Evolutionary conservation across 2,113 vertebrate genomes (phyloP), one percentile per base, ranked within the genome.

Genomic region (Dryoscopus gambensis): DNA sequence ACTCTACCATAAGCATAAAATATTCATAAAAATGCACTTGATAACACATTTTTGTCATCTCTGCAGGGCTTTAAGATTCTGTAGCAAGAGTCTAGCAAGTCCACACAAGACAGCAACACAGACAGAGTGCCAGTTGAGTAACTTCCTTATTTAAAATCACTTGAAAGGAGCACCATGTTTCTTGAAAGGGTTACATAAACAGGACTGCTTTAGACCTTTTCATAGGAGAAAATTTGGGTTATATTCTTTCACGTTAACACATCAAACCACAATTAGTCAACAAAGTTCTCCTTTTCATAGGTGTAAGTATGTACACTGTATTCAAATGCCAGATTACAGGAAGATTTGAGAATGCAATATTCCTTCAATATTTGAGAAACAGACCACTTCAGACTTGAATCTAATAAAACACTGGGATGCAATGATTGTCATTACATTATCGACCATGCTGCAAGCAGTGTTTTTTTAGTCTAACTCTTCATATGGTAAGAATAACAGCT

Each of bases 201-300:
- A 93, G 89, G 77, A 95, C 94, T 95, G 91, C 52, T 87, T 78
- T 67, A 90, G 91, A 94, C 49, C 56, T 89, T 91, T 94, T 53
- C 78, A 79, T 13, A 79, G 31, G 57, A 87, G 91, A 80, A 97
- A 91, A 95, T 79, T 93, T 95, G 95, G 86, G 11, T 83, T 53
- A 30, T 53, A 44, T 77, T 79, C 62, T 84, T 37, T 63, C 30
- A 44, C 0, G 1, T 90, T 90, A 94, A 67, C 60, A 84, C 57
- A 39, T 46, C 40, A 91, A 90, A 68, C 39, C 18, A 37, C 46
- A 82, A 63, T 71, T 52, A 50, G 87, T 68, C 87, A 86, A 82
- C 18, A 44, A 89, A 96, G 75, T 79, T 92, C 37, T 59, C 52
- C 35, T 37, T 90, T 82, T 55, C 65, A 65, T 3, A 67, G 57